Evolutionary conservation across 2,888 invertebrate species (phyloP).

Genomic region (Noctua fimbriata): DNA sequence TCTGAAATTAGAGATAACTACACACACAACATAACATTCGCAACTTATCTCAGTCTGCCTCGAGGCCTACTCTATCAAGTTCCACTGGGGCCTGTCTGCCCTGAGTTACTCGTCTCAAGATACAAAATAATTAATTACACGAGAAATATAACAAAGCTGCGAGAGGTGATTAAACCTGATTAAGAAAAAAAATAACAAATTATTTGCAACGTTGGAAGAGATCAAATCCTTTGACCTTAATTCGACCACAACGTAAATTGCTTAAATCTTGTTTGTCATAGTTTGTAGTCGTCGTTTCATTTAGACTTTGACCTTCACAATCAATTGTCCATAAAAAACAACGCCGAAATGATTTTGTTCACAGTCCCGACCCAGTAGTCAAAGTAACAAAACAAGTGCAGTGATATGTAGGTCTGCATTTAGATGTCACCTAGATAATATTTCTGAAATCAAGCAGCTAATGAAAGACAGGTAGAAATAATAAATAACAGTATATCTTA

Average conservation of each 20-base stretch:
- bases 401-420: neutral
- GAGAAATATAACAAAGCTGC: too few relatives aligned
- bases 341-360: neutral
- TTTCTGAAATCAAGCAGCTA: neutral
- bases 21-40: neutral
- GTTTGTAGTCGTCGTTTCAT: neutral
- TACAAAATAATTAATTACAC: neutral
- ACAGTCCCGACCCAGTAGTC: neutral
- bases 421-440: neutral
- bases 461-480: neutral
- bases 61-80: neutral
- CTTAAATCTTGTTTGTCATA: neutral
- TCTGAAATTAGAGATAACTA: neutral
- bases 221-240: constrained; percentile 7
- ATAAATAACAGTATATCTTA: constrained; percentile 5
- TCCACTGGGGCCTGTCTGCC: neutral
- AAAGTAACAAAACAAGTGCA: neutral
- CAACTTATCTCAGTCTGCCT: too few relatives aligned
- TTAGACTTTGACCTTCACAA: neutral
- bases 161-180: neutral
- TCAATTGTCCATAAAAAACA: neutral
- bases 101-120: neutral
- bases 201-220: neutral
- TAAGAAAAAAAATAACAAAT: neutral
- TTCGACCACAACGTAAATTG: neutral